These are phyloP conservation scores for Palloptera scutellata DNA, from an alignment of 2,888 invertebrate genomes.

Conservation along the genomic window DNA sequence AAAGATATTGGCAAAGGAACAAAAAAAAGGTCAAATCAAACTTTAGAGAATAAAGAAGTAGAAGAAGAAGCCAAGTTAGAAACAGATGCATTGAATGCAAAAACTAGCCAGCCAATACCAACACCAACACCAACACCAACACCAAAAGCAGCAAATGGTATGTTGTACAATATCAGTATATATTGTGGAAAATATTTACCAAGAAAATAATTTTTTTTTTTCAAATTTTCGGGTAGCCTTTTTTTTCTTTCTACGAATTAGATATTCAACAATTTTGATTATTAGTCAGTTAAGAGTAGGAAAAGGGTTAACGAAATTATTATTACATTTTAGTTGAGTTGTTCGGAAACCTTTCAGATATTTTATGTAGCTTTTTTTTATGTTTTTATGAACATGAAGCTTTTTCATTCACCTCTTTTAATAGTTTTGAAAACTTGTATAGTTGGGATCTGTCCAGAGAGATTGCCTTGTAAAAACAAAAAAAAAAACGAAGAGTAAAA, in stretches of 20 bases:
- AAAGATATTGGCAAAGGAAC: background rate
- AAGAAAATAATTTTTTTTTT: slow-evolving; percentile 12
- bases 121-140: slow-evolving; percentile 10
- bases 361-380: no score
- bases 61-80: background rate
- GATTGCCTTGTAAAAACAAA: slow-evolving; percentile 37
- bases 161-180: slow-evolving; percentile 52
- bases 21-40: slow-evolving; percentile 5
- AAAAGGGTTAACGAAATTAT: slow-evolving; percentile 26
- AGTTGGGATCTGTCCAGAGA: slow-evolving; percentile 52
- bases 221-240: slow-evolving; percentile 1
- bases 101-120: no score
- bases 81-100: slow-evolving; percentile 4
- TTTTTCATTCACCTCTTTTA: slow-evolving; percentile 9
- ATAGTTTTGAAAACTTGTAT: slow-evolving; percentile 31
- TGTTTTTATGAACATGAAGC: no score
- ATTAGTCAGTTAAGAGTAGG: slow-evolving; percentile 2
- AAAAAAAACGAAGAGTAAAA: slow-evolving; percentile 28
- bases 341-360: slow-evolving; percentile 10
- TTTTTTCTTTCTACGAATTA: background rate
- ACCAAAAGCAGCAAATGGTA: slow-evolving; percentile 52
- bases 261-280: background rate
- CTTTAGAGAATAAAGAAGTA: background rate
- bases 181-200: no score
- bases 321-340: slow-evolving; percentile 17